Conservation (phyloP, 2,113 vertebrate species). For the Taxidea taxus region DNA sequence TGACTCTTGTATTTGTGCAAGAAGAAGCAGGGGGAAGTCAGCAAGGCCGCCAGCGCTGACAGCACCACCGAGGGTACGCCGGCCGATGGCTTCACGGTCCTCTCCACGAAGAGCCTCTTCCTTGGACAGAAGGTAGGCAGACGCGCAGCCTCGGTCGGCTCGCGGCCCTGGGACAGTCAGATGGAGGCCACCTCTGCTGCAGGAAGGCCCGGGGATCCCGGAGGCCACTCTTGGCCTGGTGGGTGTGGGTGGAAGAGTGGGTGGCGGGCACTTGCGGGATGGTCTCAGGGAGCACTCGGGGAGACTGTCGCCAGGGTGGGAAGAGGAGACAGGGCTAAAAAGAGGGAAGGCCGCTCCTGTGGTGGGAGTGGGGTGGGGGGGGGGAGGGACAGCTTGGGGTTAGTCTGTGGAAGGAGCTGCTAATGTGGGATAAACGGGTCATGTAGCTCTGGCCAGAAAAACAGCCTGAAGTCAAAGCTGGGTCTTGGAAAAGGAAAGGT, state of each 20-base stretch:
- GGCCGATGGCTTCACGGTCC: constrained; percentile 94
- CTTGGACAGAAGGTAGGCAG: constrained; percentile 97
- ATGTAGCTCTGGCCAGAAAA: not conserved
- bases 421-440: not conserved
- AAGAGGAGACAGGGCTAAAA: not conserved
- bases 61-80: constrained; percentile 95
- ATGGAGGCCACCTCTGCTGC: no score
- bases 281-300: not conserved
- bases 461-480: not conserved
- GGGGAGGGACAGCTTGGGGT: not conserved
- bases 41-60: constrained; percentile 95
- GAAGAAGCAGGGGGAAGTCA: constrained; percentile 95
- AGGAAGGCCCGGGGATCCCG: not conserved
- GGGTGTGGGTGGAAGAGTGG: not conserved
- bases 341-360: not conserved
- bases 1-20: constrained; percentile 76
- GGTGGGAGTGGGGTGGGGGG: not conserved
- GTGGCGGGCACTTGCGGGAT: not conserved
- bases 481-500: not conserved
- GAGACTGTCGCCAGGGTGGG: not conserved
- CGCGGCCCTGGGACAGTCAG: not conserved
- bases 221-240: not conserved
- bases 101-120: constrained; percentile 98
- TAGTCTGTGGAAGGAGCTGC: not conserved
- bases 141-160: not conserved